A percentile compares a stretch with the other conserved stretches of the same genome.
Evolutionary conservation across 2,113 vertebrate species (phyloP).

Genomic region (Epinephelus fuscoguttatus): DNA sequence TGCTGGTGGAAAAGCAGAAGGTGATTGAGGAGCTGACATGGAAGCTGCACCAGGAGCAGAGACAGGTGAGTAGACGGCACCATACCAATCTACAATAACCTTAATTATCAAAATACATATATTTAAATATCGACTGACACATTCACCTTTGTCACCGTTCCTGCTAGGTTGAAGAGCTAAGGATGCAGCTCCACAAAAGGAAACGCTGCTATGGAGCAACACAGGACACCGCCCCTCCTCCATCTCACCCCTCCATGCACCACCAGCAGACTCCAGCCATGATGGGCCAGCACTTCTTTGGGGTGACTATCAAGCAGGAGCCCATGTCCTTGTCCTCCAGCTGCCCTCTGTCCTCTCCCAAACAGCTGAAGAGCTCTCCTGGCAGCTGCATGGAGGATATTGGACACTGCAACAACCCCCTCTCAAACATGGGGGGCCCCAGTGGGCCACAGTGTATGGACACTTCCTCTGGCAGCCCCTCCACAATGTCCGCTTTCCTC

Average conservation of each 20-base stretch:
- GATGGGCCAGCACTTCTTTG: conserved; percentile 87
- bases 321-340: conserved; percentile 86
- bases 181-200: conserved; percentile 94
- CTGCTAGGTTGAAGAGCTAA: conserved; percentile 92
- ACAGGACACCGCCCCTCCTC: conserved; percentile 70
- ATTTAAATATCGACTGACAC: background rate
- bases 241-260: conserved; percentile 69
- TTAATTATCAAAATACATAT: background rate
- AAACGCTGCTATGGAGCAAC: conserved; percentile 85
- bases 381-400: conserved; percentile 82
- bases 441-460: conserved; percentile 85
- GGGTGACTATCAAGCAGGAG: conserved; percentile 93
- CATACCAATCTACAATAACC: background rate
- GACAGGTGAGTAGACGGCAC: conserved; percentile 86
- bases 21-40: conserved; percentile 98
- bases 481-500: conserved; percentile 90
- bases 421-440: conserved; percentile 77
- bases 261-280: conserved; percentile 75
- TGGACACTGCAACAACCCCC: conserved; percentile 81
- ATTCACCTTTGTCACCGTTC: background rate
- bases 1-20: conserved; percentile 99
- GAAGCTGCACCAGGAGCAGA: conserved; percentile 96
- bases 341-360: conserved; percentile 90
- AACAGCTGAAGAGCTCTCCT: conserved; percentile 81
- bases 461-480: conserved; percentile 80